A percentile compares a stretch with the other conserved stretches of the same genome.
Evolutionary conservation across 2,888 invertebrate genomes (phyloP).

Genomic region (Lepidochitona cinerea): DNA sequence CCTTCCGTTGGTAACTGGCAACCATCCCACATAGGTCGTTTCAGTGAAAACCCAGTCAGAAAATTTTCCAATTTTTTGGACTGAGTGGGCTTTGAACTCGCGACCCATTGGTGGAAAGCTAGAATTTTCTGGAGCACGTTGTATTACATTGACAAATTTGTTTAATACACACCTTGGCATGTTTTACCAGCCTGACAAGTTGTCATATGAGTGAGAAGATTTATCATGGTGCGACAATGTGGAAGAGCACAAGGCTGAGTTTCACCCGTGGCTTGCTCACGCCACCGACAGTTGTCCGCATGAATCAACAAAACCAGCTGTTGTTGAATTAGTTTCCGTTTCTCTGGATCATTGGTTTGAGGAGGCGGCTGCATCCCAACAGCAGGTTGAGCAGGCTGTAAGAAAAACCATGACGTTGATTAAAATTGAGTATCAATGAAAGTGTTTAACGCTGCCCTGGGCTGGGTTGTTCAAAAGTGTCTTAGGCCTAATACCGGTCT

Average conservation of each 20-base stretch:
- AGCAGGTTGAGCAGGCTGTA: conserved; percentile 26
- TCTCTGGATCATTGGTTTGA: conserved; percentile 88
- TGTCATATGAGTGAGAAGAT: conserved; percentile 98
- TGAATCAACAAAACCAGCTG: conserved; percentile 96
- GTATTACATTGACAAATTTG: too few species aligned
- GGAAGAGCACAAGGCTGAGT: conserved; percentile 87
- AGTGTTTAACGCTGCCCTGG: too few species aligned
- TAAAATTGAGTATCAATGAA: too few species aligned
- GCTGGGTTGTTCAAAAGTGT: too few species aligned
- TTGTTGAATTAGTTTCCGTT: conserved; percentile 97
- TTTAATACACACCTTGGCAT: conserved; percentile 71
- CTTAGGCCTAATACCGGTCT: too few species aligned
- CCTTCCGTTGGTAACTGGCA: too few species aligned
- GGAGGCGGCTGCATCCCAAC: conserved; percentile 30
- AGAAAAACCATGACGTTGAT: too few species aligned
- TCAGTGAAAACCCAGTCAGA: too few species aligned
- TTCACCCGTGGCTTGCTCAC: conserved; percentile 90
- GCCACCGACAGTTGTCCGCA: conserved; percentile 98
- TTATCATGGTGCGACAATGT: conserved; percentile 99
- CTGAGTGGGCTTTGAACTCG: too few species aligned
- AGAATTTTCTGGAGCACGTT: neutral
- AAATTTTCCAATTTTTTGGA: too few species aligned
- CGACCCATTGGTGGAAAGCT: too few species aligned
- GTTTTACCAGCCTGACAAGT: conserved; percentile 88
- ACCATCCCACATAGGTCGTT: too few species aligned